Base-by-base conservation (phyloP, 2,888 invertebrate genomes). In the Phaedon cochleariae region DNA sequence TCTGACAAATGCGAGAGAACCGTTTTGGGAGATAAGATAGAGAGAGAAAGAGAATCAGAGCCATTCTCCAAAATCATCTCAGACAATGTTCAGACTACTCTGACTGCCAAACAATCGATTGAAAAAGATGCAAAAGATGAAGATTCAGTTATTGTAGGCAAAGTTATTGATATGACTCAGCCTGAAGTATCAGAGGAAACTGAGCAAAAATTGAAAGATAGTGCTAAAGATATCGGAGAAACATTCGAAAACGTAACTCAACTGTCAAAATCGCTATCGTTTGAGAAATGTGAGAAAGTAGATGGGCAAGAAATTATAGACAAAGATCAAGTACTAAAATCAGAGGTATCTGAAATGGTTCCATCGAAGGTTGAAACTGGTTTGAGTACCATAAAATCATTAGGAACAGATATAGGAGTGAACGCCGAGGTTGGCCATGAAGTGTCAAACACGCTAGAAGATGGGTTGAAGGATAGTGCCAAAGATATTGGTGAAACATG, bases 381-480 rank as follows among this genome's bases (percentile, higher is more conserved):
- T 2, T 2, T 10, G 10, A 10, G 31, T 34, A 34, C 31, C 9
- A 2, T 10, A 10, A 15, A 41, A 15, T 41, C 34, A 26, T 0
- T 53, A 34, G 21, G 6, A 17, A 20, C 7, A 34, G 4, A 0
- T 37, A 5, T 12, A 31, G n/a, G 20, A 7, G 54, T 41, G 15
- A 41, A 15, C 7, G 41, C 9, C 12, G 9, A 34, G 12, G 15
- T 15, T 9, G 15, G 15, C 15, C 3, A 15, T 53, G 66, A 70
- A 61, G 64, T 64, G 55, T 10, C 52, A 9, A 9, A 53, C 46
- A 73, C 74, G 54, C 70, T 73, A 55, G 76, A 71, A 64, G 59
- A 75, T 54, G 54, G 68, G 29, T 48, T 72, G 15, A 71, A 73
- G 58, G 67, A 73, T 55, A 58, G 62, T 31, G 67, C 62, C 6